phyloP scores from a whole-genome alignment of 2,113 vertebrate genomes.

The Tachycineta bicolor region DNA sequence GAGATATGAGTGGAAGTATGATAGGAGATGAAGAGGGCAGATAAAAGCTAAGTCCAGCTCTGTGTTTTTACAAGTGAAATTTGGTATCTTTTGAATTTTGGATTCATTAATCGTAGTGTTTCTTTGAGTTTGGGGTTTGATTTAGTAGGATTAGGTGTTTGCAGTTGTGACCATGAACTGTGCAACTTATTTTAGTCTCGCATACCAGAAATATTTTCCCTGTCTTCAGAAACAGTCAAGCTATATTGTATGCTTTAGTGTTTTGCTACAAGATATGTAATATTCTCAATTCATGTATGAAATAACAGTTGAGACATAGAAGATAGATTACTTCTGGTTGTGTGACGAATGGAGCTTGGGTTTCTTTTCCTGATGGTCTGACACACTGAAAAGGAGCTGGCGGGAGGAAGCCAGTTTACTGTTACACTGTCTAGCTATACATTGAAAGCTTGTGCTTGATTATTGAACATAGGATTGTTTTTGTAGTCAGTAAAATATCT shows the following conservation, averaged over 20 bases:
- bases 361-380: constrained; percentile 9
- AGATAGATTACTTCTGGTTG: not conserved
- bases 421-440: not conserved
- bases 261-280: not conserved
- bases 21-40: not conserved
- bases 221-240: not conserved
- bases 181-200: not conserved
- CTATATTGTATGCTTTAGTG: not conserved
- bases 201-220: not conserved
- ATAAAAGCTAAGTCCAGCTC: not conserved
- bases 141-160: not conserved
- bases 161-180: not conserved
- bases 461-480: not conserved
- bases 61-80: not conserved
- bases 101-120: not conserved
- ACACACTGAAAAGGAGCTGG: not conserved
- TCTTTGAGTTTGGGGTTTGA: not conserved
- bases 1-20: not conserved
- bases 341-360: not conserved
- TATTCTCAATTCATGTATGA: not conserved
- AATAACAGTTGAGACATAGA: not conserved
- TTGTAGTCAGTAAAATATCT: not conserved
- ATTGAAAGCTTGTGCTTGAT: not conserved
- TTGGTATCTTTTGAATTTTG: not conserved
- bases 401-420: not conserved